A percentile compares a stretch with the other conserved stretches of the same genome.
Conservation (phyloP, 2,797 vertebrate genomes). For the Rallus crepitans region DNA sequence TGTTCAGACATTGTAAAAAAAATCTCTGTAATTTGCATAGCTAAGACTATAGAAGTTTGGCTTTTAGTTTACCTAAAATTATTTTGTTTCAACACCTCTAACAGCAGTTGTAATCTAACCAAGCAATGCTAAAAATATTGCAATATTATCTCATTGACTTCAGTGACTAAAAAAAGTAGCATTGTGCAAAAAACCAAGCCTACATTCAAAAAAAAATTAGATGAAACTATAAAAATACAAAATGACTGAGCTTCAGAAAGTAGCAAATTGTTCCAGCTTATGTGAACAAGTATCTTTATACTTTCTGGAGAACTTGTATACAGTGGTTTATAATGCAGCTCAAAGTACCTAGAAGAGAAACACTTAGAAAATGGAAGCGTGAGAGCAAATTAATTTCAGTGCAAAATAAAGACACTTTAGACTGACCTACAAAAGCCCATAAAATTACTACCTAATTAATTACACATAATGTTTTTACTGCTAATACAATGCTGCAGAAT, state of each 20-base stretch:
- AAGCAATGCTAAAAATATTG: neutral
- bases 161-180: neutral
- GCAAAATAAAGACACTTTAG: neutral
- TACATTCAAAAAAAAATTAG: neutral
- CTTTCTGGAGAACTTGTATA: neutral
- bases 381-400: neutral
- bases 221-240: neutral
- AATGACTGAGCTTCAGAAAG: neutral
- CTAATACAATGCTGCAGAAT: slow-evolving; percentile 18
- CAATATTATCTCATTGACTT: neutral
- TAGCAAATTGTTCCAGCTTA: neutral
- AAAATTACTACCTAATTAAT: neutral
- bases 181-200: neutral
- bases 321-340: neutral
- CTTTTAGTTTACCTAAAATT: neutral
- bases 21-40: neutral
- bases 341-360: neutral
- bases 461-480: neutral
- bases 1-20: neutral
- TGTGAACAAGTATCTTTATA: neutral
- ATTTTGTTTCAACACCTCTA: neutral
- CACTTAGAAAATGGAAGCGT: neutral
- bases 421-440: neutral
- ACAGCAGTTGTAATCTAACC: neutral
- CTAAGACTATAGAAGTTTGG: neutral